Percentiles rank a stretch among this genome's conserved stretches.
These are phyloP conservation scores for Diadophis punctatus DNA, from an alignment of 2,113 vertebrate species.

Conservation along the genomic window DNA sequence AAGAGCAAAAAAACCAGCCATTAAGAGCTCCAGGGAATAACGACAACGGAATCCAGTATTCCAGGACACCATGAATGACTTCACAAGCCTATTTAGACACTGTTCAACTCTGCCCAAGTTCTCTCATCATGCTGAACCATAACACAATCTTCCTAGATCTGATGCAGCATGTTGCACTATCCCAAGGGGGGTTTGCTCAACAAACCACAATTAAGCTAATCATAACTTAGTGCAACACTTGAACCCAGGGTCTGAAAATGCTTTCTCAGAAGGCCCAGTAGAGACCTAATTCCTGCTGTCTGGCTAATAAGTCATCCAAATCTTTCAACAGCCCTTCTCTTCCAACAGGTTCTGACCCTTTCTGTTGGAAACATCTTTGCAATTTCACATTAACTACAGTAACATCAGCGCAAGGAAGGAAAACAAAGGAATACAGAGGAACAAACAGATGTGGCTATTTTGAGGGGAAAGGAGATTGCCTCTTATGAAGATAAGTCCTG, in stretches of 20 bases:
- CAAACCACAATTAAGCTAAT: background rate
- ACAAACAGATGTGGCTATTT: background rate
- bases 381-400: slow-evolving; percentile 4
- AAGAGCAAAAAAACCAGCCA: background rate
- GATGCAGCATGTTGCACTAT: background rate
- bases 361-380: background rate
- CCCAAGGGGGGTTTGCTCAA: background rate
- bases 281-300: background rate
- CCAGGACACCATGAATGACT: background rate
- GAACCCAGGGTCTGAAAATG: background rate
- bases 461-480: background rate
- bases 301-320: background rate
- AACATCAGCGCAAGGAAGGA: background rate
- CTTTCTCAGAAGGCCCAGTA: background rate
- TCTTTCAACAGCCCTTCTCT: background rate
- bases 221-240: background rate
- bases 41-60: background rate
- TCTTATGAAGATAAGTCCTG: background rate
- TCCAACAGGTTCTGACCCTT: background rate
- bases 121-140: background rate
- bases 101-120: background rate
- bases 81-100: background rate
- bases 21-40: background rate
- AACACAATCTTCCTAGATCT: background rate
- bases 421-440: background rate